phyloP scores from a whole-genome alignment of 53 echinoderm and acorn worm genomes.

The Mesocentrotus franciscanus region DNA sequence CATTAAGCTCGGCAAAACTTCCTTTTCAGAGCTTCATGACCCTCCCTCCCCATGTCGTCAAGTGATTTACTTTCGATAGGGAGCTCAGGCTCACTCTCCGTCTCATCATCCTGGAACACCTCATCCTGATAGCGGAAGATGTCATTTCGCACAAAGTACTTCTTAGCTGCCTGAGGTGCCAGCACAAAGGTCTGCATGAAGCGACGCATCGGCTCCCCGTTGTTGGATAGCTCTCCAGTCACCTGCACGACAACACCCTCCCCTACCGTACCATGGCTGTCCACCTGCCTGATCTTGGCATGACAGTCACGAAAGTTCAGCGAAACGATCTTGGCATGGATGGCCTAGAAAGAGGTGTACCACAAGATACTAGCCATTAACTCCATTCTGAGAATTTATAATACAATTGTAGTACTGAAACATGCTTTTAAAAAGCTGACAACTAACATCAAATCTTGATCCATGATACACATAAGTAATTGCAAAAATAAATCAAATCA shows the following conservation, averaged over 20 bases:
- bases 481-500: background rate
- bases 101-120: slow-evolving; percentile 95
- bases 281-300: slow-evolving; percentile 98
- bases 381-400: background rate
- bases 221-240: slow-evolving; percentile 97
- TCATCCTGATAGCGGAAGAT: slow-evolving; percentile 99
- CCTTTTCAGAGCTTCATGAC: too few species aligned
- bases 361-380: background rate
- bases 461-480: too few species aligned
- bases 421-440: background rate
- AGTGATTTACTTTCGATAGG: slow-evolving; percentile 25
- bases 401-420: background rate
- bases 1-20: too few species aligned
- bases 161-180: slow-evolving; percentile 96
- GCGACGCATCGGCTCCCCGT: slow-evolving; percentile 98
- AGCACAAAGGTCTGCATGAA: slow-evolving; percentile 99
- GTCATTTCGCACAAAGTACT: slow-evolving; percentile 98
- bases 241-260: slow-evolving; percentile 99
- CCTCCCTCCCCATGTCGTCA: too few species aligned
- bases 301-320: slow-evolving; percentile 95
- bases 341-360: slow-evolving; percentile 72
- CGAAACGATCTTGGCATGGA: slow-evolving; percentile 93
- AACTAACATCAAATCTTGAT: background rate
- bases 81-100: slow-evolving; percentile 72
- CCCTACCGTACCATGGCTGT: slow-evolving; percentile 98